phyloP scores from a whole-genome alignment of 2,113 vertebrate genomes.

The Echinops telfairi region DNA sequence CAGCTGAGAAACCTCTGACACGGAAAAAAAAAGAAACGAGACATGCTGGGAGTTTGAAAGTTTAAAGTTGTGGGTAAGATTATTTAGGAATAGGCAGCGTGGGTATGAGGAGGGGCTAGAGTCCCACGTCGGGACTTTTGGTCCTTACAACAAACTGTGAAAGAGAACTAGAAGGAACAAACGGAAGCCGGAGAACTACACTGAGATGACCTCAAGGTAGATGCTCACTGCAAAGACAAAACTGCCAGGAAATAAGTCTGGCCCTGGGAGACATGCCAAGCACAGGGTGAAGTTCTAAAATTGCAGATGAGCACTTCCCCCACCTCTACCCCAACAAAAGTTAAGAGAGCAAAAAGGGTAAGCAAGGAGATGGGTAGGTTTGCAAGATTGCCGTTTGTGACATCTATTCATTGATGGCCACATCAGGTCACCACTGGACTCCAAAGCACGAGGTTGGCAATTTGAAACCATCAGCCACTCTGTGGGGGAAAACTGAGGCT shows the following conservation, averaged over 20 bases:
- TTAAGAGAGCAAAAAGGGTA: neutral
- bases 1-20: neutral
- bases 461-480: too few relatives aligned
- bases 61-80: neutral
- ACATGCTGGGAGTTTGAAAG: neutral
- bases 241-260: constrained; percentile 12
- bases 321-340: neutral
- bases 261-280: neutral
- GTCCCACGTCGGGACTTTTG: neutral
- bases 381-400: neutral
- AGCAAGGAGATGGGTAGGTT: neutral
- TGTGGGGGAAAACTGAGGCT: too few relatives aligned
- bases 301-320: neutral
- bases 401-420: neutral
- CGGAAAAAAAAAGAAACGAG: constrained; percentile 17
- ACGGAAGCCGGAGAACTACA: constrained; percentile 8
- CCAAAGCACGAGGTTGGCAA: too few relatives aligned
- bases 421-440: too few relatives aligned
- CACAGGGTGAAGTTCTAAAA: neutral
- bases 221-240: constrained; percentile 13
- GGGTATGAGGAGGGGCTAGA: neutral
- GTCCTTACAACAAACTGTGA: neutral
- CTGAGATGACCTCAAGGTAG: neutral
- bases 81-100: neutral
- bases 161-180: constrained; percentile 20